A percentile compares a stretch with the other conserved stretches of the same genome.
Conservation (phyloP, 2,888 invertebrate genomes). For the Pardosa pseudoannulata region DNA sequence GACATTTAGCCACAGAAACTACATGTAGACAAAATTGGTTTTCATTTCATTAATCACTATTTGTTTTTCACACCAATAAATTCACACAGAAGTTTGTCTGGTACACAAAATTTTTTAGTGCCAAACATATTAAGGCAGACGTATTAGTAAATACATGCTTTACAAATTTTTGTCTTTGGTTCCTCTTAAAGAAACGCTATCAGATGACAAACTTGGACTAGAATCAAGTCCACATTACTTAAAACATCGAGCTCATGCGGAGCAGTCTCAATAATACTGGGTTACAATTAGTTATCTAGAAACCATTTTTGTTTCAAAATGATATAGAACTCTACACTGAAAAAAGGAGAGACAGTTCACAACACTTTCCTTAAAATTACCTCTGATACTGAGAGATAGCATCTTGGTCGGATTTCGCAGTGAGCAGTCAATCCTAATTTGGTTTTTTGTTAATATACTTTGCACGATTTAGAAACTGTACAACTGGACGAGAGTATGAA, state of each 20-base stretch:
- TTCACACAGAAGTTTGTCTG: slow-evolving; percentile 67
- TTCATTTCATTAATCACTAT: slow-evolving; percentile 41
- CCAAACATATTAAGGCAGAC: slow-evolving; percentile 72
- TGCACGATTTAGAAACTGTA: slow-evolving; percentile 73
- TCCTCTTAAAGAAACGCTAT: slow-evolving; percentile 63
- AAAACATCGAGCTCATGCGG: slow-evolving; percentile 70
- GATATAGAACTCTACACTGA: slow-evolving; percentile 66
- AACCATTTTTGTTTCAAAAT: slow-evolving; percentile 61
- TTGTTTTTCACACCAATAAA: slow-evolving; percentile 64
- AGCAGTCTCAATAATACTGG: slow-evolving; percentile 72
- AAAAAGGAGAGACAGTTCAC: slow-evolving; percentile 68
- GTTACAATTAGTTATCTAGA: slow-evolving; percentile 70
- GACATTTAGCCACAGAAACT: slow-evolving; percentile 70
- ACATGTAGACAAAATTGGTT: slow-evolving; percentile 61
- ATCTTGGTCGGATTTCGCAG: slow-evolving; percentile 69
- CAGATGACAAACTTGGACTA: slow-evolving; percentile 68
- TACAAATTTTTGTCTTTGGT: slow-evolving; percentile 67
- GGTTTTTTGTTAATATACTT: slow-evolving; percentile 68
- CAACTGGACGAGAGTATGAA: slow-evolving; percentile 72
- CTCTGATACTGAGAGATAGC: slow-evolving; percentile 63
- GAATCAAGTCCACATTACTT: slow-evolving; percentile 53
- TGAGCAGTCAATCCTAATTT: slow-evolving; percentile 71
- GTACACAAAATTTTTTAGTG: slow-evolving; percentile 69
- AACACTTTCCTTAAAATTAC: slow-evolving; percentile 68
- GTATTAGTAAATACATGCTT: slow-evolving; percentile 72